These are phyloP conservation scores for Priapulus caudatus DNA, from an alignment of 2,888 invertebrate species.

Conservation along the genomic window DNA sequence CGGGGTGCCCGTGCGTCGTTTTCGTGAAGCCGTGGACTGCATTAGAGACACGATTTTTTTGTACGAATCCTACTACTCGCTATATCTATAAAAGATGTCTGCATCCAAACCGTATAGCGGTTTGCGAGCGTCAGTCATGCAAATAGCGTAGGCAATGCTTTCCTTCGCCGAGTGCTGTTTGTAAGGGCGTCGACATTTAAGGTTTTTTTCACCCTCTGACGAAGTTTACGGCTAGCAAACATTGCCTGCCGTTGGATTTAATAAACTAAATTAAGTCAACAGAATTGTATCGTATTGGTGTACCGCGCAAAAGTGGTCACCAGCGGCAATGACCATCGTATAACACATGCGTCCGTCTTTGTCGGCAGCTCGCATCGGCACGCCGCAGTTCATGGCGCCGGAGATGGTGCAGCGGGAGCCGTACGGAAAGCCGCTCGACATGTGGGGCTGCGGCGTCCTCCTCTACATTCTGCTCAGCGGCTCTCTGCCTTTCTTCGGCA, in stretches of 20 bases:
- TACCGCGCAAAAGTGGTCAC: too few relatives aligned
- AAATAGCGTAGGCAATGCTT: too few relatives aligned
- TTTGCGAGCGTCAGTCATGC: too few relatives aligned
- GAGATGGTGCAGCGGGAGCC: constrained; percentile 83
- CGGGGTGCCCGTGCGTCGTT: too few relatives aligned
- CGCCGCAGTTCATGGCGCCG: constrained; percentile 95
- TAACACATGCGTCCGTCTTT: constrained; percentile 13
- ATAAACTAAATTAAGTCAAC: constrained; percentile 25
- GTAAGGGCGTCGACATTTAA: too few relatives aligned
- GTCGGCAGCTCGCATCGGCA: constrained; percentile 71
- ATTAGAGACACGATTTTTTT: too few relatives aligned
- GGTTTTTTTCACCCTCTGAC: too few relatives aligned
- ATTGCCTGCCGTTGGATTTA: constrained; percentile 24
- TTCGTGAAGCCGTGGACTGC: too few relatives aligned
- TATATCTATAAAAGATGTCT: too few relatives aligned
- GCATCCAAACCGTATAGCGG: too few relatives aligned
- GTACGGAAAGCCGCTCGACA: constrained; percentile 73
- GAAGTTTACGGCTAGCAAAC: constrained; percentile 22
- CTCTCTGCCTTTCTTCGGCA: constrained; percentile 85
- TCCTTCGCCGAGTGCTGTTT: too few relatives aligned
- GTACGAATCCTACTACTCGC: too few relatives aligned
- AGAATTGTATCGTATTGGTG: constrained; percentile 6
- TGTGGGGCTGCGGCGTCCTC: constrained; percentile 93
- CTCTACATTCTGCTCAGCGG: constrained; percentile 87
- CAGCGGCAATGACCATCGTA: background rate